A percentile compares a stretch with the other conserved stretches of the same genome.
These are phyloP conservation scores for Setophaga coronata DNA, from an alignment of 2,113 vertebrate genomes.

Conservation along the genomic window DNA sequence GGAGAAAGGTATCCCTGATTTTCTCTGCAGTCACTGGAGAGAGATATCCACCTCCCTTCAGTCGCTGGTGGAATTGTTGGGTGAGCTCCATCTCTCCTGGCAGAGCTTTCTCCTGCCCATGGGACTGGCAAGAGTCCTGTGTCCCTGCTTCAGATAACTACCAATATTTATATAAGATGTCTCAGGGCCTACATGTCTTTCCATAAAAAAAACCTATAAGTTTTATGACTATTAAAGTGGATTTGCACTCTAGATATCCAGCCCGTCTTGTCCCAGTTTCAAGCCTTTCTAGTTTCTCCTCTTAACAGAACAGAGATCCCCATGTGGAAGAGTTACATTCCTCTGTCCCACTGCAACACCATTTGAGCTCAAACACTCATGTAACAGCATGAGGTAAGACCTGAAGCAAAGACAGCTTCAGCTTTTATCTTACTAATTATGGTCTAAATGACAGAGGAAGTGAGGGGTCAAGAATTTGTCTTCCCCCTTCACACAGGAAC, in stretches of 20 bases:
- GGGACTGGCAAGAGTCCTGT: rapidly evolving
- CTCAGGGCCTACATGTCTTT: rapidly evolving
- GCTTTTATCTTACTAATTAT: neutral
- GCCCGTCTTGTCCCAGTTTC: rapidly evolving
- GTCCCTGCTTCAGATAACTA: rapidly evolving
- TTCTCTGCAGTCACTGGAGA: neutral
- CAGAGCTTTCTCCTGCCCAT: rapidly evolving
- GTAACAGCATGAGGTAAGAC: neutral
- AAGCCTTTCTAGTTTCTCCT: neutral
- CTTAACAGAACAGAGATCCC: neutral
- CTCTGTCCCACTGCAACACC: neutral
- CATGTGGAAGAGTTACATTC: rapidly evolving
- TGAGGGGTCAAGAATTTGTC: neutral
- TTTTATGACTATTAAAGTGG: neutral
- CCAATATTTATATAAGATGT: rapidly evolving
- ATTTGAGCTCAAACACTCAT: neutral
- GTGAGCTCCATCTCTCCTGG: neutral
- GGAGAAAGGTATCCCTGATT: neutral
- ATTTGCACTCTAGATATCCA: neutral
- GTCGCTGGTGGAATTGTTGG: rapidly evolving
- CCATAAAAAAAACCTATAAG: rapidly evolving
- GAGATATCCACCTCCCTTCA: neutral
- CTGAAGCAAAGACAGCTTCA: neutral
- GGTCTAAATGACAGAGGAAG: neutral
- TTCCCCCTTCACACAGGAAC: neutral